phyloP scores from a whole-genome alignment of 2,113 vertebrate genomes.

The Psittacula cyanocephala region DNA sequence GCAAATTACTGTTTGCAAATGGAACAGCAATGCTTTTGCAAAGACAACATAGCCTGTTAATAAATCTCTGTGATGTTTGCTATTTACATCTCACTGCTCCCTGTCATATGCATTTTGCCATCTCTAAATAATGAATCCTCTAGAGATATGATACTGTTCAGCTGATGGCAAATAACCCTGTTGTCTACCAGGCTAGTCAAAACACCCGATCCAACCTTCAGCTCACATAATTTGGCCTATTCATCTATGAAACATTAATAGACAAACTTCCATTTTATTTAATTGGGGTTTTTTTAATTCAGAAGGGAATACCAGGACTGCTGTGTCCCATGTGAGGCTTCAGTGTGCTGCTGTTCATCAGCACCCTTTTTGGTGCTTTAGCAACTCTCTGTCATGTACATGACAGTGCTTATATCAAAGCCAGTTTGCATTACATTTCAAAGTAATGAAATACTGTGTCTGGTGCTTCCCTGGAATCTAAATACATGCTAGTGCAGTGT shows the following conservation, averaged over 20 bases:
- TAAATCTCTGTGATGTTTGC: neutral
- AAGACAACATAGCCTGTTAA: neutral
- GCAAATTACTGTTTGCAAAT: neutral
- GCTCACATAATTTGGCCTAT: neutral
- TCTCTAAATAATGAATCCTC: conserved; percentile 30
- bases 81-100: neutral
- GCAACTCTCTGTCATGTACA: neutral
- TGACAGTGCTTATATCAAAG: neutral
- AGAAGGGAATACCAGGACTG: neutral
- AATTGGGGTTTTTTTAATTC: neutral
- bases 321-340: neutral
- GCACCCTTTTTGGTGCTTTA: neutral
- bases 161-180: neutral
- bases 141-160: neutral
- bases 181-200: neutral
- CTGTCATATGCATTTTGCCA: neutral
- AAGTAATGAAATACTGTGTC: neutral
- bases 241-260: neutral
- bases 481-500: neutral
- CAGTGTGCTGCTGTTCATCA: neutral
- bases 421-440: neutral
- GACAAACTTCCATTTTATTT: neutral
- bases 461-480: neutral
- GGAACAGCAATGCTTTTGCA: neutral
- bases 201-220: neutral